A percentile compares a stretch with the other conserved stretches of the same genome.
Evolutionary conservation across 2,113 vertebrate species (phyloP).

Genomic region (Parus major): DNA sequence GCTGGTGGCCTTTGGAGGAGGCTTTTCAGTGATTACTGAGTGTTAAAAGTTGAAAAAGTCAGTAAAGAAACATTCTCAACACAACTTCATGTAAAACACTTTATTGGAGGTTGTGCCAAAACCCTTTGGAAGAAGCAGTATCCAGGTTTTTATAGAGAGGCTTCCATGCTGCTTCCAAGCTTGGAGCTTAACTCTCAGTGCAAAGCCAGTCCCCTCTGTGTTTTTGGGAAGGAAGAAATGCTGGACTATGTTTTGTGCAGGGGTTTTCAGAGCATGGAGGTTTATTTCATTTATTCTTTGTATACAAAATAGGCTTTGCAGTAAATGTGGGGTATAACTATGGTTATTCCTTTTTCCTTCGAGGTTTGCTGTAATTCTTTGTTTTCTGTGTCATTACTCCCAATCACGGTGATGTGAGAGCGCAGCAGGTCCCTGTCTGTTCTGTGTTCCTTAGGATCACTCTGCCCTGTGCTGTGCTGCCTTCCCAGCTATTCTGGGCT

Average conservation of each 20-base stretch:
- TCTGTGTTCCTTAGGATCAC: background rate
- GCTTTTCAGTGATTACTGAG: background rate
- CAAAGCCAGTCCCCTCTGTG: background rate
- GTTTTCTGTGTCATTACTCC: background rate
- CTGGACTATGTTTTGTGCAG: background rate
- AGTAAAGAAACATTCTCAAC: background rate
- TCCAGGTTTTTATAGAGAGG: background rate
- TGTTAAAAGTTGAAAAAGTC: background rate
- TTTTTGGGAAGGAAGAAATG: background rate
- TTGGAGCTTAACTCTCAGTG: background rate
- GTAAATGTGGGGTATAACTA: background rate
- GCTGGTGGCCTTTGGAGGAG: background rate
- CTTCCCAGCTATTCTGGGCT: background rate
- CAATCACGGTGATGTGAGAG: background rate
- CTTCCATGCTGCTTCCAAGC: background rate
- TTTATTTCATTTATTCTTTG: background rate
- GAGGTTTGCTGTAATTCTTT: background rate
- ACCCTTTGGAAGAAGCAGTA: background rate
- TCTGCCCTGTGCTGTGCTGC: background rate
- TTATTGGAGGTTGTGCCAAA: background rate
- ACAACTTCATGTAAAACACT: background rate
- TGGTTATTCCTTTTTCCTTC: background rate
- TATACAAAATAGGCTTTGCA: background rate
- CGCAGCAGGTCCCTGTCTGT: background rate
- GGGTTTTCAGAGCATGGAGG: fast-evolving